Evolutionary conservation across 2,113 vertebrate genomes (phyloP).

Genomic region (Oryzias javanicus): DNA sequence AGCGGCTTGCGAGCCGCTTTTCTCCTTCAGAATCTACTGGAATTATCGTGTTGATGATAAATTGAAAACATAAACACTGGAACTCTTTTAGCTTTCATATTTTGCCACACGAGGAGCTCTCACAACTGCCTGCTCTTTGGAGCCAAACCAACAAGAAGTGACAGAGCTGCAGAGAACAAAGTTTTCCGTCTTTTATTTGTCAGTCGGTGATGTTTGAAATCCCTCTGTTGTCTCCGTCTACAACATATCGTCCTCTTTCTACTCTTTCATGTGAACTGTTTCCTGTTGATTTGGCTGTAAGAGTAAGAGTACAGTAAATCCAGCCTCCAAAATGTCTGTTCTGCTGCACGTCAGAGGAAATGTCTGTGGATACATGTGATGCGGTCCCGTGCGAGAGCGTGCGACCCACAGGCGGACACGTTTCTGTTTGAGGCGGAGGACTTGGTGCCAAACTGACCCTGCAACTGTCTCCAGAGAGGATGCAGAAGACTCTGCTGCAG

Average conservation of each 20-base stretch:
- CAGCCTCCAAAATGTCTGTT: background rate
- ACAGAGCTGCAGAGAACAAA: slow-evolving; percentile 42
- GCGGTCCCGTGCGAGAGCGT: background rate
- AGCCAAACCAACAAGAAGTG: background rate
- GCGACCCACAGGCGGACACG: background rate
- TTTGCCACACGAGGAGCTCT: background rate
- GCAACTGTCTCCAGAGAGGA: slow-evolving; percentile 41
- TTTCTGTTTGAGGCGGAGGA: background rate
- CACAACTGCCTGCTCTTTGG: slow-evolving; percentile 10
- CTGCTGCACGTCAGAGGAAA: slow-evolving; percentile 25
- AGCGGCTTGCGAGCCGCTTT: too few relatives aligned
- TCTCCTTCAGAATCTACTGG: too few relatives aligned
- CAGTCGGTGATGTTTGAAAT: too few relatives aligned
- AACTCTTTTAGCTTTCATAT: too few relatives aligned
- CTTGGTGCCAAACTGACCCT: slow-evolving; percentile 66
- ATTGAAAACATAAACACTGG: too few relatives aligned
- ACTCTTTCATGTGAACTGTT: background rate
- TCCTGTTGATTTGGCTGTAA: too few relatives aligned
- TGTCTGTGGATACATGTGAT: slow-evolving; percentile 1
- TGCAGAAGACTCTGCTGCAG: slow-evolving; percentile 56
- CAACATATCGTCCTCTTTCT: background rate
- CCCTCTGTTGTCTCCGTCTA: background rate
- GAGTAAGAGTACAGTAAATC: too few relatives aligned
- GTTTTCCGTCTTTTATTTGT: background rate
- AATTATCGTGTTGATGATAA: too few relatives aligned